Base-by-base conservation (phyloP, 2,888 invertebrate species). In the Lasioglossum calceatum region DNA sequence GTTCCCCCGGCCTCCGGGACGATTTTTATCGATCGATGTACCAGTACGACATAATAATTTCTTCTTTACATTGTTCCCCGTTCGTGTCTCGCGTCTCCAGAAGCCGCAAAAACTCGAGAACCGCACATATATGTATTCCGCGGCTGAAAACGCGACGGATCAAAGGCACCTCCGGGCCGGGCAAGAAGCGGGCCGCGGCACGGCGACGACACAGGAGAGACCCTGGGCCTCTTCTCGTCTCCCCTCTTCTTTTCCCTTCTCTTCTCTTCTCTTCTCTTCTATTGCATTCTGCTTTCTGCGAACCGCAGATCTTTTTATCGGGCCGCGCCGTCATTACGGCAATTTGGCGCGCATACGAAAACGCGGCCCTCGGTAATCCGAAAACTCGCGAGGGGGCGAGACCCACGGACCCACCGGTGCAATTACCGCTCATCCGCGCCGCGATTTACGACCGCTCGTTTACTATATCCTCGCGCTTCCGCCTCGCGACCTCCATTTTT, bases 331-430 rank as follows among this genome's bases (percentile, higher is more conserved):
- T 93, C 92, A 93, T 93, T 93, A 92, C 90, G 88, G 91, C 93
- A 92, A 93, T 93, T 93, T 92, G 91, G 91, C 88, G 91, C 88
- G 91, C 91, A 90, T 91, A 90, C 90, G 89, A 90, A 91, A 91
- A 87, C 75, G 73, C 74, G 85, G 86, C 70, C 77, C 77, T 61
- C 58, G 84, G 82, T 88, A 74, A 85, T 86, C 81, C 87, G 82
- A 91, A 91, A 91, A 89, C 86, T 89, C 88, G 86, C 82, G 82
- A 58, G 84, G 79, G 67, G 82, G 76, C 54, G 72, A 32, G n/a
- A 67, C 67, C 67, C 19, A 32, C 64, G n/a, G 27, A 19, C 4
- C 54, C 23, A 3, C 42, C 47, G 74, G 42, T 72, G 61, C 44
- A 32, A 70, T 72, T 44, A 70, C 19, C 19, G 47, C 10, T 50